Evolutionary conservation across 1,140 invertebrate species (phyloP), one percentile per base, ranked within the genome.

Genomic region (Nasonia giraulti): DNA sequence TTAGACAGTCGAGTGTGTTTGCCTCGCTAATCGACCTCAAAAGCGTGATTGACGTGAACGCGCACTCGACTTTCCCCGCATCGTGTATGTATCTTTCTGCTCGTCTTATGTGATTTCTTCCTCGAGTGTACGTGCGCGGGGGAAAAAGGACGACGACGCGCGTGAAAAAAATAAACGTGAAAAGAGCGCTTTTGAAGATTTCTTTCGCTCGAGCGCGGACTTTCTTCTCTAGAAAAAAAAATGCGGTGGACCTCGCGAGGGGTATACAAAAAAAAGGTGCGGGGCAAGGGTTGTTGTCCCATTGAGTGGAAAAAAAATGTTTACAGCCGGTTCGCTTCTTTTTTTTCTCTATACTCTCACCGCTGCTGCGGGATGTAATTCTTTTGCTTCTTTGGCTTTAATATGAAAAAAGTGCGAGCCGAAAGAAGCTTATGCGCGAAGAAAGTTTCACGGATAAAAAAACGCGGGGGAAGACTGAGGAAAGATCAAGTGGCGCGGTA

Each of bases 1-100:
- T 83, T 83, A 83, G 82, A 50, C 75, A 50, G 62, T 74, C 84
- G 79, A 80, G 78, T 81, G 50, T 85, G 79, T 85, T 85, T 85
- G 79, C 79, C 66, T 27, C 73, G 79, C 73, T 81, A 85, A 85
- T 85, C 84, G 84, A 85, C 69, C 84, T 81, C 31, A 80, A 81
- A 80, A 81, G 68, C 40, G 2, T 79, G 76, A 84, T 83, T 83
- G 82, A 78, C 82, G 80, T 73, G n/a, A 3, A 44, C 14, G 74
- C 74, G 10, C 37, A 82, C 81, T 75, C 71, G 81, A 82, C 47
- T 80, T 71, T 68, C 33, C n/a, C 74, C 50, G 47, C 8, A 14
- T n/a, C 17, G n/a, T 71, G n/a, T 4, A 37, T 71, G n/a, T 71
- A 27, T 71, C 31, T 33, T 71, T 71, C 23, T 71, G 27, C 27